A percentile compares a stretch with the other conserved stretches of the same genome.
These are phyloP conservation scores for Alosa sapidissima DNA, from an alignment of 2,797 vertebrate genomes.

Conservation along the genomic window DNA sequence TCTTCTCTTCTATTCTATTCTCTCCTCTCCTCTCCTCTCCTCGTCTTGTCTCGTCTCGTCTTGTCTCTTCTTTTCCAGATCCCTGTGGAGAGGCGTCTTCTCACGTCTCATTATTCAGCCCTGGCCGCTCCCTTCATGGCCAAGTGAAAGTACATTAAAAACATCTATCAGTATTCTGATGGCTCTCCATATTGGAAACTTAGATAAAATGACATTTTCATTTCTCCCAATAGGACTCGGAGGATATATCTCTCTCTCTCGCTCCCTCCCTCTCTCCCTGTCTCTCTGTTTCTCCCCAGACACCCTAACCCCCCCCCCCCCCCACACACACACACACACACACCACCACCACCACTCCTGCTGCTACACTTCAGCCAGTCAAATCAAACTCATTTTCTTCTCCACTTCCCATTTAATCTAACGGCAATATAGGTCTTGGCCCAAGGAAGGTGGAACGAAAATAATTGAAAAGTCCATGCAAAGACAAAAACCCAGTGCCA, in stretches of 20 bases:
- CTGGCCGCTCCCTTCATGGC: constrained; percentile 37
- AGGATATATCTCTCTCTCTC: constrained; percentile 37
- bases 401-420: constrained; percentile 61
- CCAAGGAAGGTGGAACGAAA: constrained; percentile 51
- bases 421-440: constrained; percentile 45
- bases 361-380: constrained; percentile 26
- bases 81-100: neutral
- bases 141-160: constrained; percentile 46
- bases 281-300: neutral
- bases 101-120: constrained; percentile 34
- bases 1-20: no score
- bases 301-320: neutral
- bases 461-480: constrained; percentile 59
- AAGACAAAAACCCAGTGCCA: constrained; percentile 30
- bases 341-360: constrained; percentile 16
- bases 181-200: constrained; percentile 53
- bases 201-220: constrained; percentile 65
- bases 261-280: neutral
- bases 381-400: constrained; percentile 54
- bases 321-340: neutral
- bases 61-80: neutral
- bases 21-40: no score
- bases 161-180: constrained; percentile 59
- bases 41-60: no score
- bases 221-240: constrained; percentile 50